phyloP scores from a whole-genome alignment of 2,797 vertebrate species.

The Gallinago stenura region DNA sequence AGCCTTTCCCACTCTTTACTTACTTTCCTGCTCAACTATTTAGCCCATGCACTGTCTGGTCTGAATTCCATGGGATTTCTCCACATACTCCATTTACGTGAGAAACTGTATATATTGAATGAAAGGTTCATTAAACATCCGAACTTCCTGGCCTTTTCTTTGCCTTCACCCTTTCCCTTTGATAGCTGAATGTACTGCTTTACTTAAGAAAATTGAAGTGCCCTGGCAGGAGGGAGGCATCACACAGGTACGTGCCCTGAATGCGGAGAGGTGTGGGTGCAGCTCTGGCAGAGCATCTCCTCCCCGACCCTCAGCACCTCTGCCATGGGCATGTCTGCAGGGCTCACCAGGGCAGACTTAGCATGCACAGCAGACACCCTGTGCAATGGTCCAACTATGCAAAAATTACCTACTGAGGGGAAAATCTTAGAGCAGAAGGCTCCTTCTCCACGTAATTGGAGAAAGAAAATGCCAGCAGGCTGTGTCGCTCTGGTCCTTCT shows the following conservation, averaged over 20 bases:
- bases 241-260: background rate
- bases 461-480: background rate
- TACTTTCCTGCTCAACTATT: background rate
- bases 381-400: background rate
- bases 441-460: background rate
- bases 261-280: rapidly evolving
- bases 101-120: conserved; percentile 15
- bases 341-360: background rate
- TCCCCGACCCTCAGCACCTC: background rate
- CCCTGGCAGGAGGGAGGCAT: conserved; percentile 39
- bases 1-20: background rate
- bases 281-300: background rate
- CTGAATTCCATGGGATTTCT: conserved; percentile 23
- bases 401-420: background rate
- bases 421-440: background rate
- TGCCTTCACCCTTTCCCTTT: conserved; percentile 37
- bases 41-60: background rate
- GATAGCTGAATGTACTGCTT: conserved; percentile 46
- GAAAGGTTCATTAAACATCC: conserved; percentile 43
- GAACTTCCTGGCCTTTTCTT: conserved; percentile 58
- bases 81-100: background rate
- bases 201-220: conserved; percentile 35
- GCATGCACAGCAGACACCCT: background rate
- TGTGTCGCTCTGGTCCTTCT: background rate
- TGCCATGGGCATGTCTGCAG: background rate